phyloP scores from a whole-genome alignment of 2,888 invertebrate species.

The Cephalotes varians region DNA sequence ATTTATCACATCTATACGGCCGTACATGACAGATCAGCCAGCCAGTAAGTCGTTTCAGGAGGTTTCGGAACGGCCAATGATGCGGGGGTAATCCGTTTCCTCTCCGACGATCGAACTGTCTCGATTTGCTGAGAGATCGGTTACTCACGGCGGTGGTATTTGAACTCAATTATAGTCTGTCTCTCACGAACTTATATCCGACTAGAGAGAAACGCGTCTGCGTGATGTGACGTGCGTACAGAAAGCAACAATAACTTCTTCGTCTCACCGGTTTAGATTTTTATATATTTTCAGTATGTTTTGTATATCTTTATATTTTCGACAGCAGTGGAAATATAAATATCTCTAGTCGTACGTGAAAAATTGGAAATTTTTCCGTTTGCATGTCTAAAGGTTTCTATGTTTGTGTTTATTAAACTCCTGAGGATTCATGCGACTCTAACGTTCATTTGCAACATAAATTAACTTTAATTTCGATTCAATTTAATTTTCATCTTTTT shows the following conservation, averaged over 20 bases:
- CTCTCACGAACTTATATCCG: background rate
- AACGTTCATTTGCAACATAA: too few relatives aligned
- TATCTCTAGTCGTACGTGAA: background rate
- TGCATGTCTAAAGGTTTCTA: background rate
- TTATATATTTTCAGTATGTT: background rate
- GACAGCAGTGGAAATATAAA: background rate
- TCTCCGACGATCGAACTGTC: constrained; percentile 37
- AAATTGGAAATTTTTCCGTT: background rate
- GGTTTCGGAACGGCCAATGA: background rate
- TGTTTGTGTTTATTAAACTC: background rate
- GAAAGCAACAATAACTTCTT: background rate
- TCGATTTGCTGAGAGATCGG: constrained; percentile 36
- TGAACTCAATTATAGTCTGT: constrained; percentile 17
- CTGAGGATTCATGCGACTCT: background rate
- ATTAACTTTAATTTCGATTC: too few relatives aligned
- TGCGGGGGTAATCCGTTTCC: constrained; percentile 26
- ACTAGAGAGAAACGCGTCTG: background rate
- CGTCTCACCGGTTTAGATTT: background rate
- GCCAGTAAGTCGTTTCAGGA: constrained; percentile 27
- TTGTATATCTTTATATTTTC: background rate
- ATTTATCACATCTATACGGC: constrained; percentile 52
- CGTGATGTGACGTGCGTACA: too few relatives aligned
- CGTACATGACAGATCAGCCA: constrained; percentile 48
- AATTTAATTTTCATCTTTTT: too few relatives aligned
- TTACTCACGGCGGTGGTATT: constrained; percentile 20